phyloP scores from a whole-genome alignment of 2,113 vertebrate species.

The Microtus ochrogaster region DNA sequence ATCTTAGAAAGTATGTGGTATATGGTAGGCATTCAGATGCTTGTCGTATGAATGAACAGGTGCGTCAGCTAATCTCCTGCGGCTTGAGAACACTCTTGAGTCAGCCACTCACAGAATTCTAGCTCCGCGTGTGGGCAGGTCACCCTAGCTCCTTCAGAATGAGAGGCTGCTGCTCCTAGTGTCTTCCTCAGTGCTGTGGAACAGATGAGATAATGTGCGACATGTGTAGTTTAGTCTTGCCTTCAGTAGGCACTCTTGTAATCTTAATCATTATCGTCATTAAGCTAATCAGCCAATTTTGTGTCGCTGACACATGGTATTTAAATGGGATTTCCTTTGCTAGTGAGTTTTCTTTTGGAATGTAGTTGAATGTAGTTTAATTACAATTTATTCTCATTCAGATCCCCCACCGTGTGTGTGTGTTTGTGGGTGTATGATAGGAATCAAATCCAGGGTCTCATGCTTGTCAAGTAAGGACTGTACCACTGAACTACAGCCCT shows the following conservation, averaged over 20 bases:
- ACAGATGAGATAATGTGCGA: slow-evolving; percentile 56
- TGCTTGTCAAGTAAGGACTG: neutral
- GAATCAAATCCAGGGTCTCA: neutral
- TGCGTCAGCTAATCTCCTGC: neutral
- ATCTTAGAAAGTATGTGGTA: neutral
- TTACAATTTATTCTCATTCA: neutral
- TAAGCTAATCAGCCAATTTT: slow-evolving; percentile 37
- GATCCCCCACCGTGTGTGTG: neutral
- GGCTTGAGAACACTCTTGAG: neutral
- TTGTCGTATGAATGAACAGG: neutral
- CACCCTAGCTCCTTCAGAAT: neutral
- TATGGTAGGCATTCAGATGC: neutral
- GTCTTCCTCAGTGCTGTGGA: slow-evolving; percentile 10
- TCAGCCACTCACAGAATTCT: neutral
- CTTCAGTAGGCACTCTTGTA: neutral
- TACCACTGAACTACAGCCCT: neutral
- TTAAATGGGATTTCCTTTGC: neutral
- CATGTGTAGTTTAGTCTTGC: neutral
- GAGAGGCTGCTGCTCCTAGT: neutral
- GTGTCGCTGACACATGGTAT: neutral
- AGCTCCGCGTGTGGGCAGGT: slow-evolving; percentile 1
- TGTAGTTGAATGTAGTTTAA: slow-evolving; percentile 15
- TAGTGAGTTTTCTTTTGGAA: slow-evolving; percentile 43
- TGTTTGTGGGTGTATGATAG: neutral
- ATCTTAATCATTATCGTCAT: slow-evolving; percentile 11